Conservation (phyloP, 2,113 vertebrate species). For the Nothoprocta pentlandii region DNA sequence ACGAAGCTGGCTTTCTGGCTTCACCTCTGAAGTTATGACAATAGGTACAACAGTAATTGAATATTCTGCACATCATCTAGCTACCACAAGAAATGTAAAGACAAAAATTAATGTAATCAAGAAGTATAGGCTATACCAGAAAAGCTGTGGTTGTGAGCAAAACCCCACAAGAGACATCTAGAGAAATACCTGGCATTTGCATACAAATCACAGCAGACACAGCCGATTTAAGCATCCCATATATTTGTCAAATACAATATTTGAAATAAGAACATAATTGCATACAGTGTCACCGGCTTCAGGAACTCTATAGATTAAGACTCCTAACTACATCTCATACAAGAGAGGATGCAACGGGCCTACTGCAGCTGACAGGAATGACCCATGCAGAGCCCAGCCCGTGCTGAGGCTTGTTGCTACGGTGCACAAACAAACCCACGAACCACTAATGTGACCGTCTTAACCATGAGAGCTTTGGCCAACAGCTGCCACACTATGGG, state of each 20-base stretch:
- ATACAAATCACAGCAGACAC: not conserved
- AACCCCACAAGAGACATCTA: not conserved
- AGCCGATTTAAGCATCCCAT: not conserved
- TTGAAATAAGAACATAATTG: not conserved
- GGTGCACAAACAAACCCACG: conserved; percentile 32
- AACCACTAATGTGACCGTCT: not conserved
- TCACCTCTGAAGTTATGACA: not conserved
- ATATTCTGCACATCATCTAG: not conserved
- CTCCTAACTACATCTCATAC: not conserved
- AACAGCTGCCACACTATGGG: not conserved
- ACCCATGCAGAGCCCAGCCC: not conserved
- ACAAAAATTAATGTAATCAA: not conserved
- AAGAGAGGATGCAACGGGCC: not conserved
- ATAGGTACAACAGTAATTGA: not conserved
- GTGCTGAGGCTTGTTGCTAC: conserved; percentile 1
- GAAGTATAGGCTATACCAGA: not conserved
- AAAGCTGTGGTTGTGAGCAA: not conserved
- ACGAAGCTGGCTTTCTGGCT: not conserved
- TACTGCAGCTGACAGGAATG: not conserved
- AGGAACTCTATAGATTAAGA: not conserved
- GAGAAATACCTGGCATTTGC: not conserved
- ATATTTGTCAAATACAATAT: rapidly evolving
- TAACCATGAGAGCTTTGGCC: not conserved
- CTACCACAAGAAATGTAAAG: not conserved
- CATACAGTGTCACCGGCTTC: not conserved